Base-by-base conservation (phyloP, 2,888 invertebrate genomes). In the Tanaodytes sp. region DNA sequence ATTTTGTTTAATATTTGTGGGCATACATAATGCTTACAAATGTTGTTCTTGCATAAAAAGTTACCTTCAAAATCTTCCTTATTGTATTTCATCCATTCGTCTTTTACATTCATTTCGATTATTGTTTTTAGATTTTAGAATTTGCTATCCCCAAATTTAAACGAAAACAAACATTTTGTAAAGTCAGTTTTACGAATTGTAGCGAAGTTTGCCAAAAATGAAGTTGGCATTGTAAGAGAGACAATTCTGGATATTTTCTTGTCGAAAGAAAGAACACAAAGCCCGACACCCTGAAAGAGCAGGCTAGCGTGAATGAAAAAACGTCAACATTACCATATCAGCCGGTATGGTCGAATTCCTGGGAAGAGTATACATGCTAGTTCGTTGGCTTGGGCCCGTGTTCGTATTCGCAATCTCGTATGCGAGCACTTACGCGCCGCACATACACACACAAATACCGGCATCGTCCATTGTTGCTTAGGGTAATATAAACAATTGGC, bases 401-500 rank as follows among this genome's bases (percentile, higher is more conserved):
- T 65, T 63, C 55, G 70, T 71, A 63, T 57, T 64, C 23, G 57
- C 45, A 37, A 48, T 65, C 36, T 36, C 75, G 73, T 75, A 68
- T 52, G 71, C 51, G 61, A 71, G 61, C 61, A 67, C 45, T 52
- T 68, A 71, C 73, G 73, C 23, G 8, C 23, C n/a, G n/a, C n/a
- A n/a, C n/a, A n/a, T n/a, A n/a, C n/a, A n/a, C n/a, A n/a, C 77
- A 75, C 76, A 73, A 75, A 70, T 76, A 71, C 71, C 69, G 73
- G 75, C 48, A 74, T 74, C 77, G 77, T 76, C 79, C 82, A 82
- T 84, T 83, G 82, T 82, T 81, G 78, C 77, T 75, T 73, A 76
- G 77, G 78, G 80, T 82, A 80, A 82, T 84, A 82, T 81, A 84
- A 82, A 82, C 82, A 84, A 84, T 83, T 83, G 83, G 82, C 82